Evolutionary conservation across 2,888 invertebrate species (phyloP).

Genomic region (Ceramica pisi): DNA sequence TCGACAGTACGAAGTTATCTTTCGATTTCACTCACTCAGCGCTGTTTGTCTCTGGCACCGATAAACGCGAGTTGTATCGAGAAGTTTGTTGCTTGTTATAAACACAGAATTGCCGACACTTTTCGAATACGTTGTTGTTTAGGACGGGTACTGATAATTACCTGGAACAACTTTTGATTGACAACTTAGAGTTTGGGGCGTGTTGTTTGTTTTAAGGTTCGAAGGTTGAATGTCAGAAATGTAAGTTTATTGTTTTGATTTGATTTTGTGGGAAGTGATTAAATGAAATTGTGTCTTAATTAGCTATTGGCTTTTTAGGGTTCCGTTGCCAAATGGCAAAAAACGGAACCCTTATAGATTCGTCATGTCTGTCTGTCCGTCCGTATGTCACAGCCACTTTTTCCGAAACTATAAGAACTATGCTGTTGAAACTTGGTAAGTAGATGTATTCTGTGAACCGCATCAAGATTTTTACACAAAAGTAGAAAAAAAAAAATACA

Average conservation of each 20-base stretch:
- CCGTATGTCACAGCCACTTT: too few species aligned
- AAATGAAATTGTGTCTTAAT: background rate
- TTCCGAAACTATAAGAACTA: too few species aligned
- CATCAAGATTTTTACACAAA: too few species aligned
- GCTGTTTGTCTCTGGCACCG: slow-evolving; percentile 57
- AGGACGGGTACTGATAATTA: slow-evolving; percentile 50
- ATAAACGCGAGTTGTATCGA: slow-evolving; percentile 59
- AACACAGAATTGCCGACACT: slow-evolving; percentile 52
- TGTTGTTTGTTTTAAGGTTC: slow-evolving; percentile 26
- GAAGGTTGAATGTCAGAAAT: slow-evolving; percentile 4
- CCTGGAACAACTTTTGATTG: slow-evolving; percentile 48
- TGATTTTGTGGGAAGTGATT: background rate
- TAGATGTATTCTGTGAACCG: too few species aligned
- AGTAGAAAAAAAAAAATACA: too few species aligned
- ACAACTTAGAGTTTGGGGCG: slow-evolving; percentile 33
- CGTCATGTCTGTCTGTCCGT: too few species aligned
- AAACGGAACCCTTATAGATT: too few species aligned
- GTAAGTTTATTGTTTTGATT: slow-evolving; percentile 24
- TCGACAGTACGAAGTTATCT: slow-evolving; percentile 74
- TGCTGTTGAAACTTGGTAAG: too few species aligned
- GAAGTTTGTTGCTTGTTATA: slow-evolving; percentile 60
- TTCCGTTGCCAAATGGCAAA: too few species aligned
- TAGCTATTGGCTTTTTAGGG: background rate
- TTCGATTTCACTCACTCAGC: slow-evolving; percentile 73
- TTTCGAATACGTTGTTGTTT: slow-evolving; percentile 43